phyloP scores from a whole-genome alignment of 1,140 invertebrate genomes.

The Euwallacea similis region DNA sequence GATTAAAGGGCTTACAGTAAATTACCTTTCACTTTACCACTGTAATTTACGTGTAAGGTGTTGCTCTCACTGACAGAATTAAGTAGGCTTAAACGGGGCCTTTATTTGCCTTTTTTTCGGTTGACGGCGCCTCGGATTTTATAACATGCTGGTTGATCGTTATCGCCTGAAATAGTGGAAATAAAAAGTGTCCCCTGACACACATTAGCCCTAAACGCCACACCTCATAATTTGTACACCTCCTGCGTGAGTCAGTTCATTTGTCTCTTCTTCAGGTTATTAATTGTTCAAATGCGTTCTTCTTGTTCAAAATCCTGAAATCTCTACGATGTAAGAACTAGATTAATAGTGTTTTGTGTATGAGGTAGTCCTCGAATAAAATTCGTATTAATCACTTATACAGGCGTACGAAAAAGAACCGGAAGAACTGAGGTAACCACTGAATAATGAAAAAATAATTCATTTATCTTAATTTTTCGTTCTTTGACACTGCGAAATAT shows the following conservation, averaged over 20 bases:
- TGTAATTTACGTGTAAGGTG: conserved; percentile 33
- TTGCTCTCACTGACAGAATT: conserved; percentile 19
- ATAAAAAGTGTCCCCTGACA: conserved; percentile 25
- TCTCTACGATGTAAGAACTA: not conserved
- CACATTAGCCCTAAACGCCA: conserved; percentile 18
- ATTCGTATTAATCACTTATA: not conserved
- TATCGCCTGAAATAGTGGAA: conserved; percentile 19
- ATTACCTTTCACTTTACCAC: conserved; percentile 33
- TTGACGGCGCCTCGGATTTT: conserved; percentile 20
- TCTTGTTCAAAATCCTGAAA: conserved; percentile 10
- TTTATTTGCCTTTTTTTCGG: conserved; percentile 2
- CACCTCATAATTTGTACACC: conserved; percentile 18
- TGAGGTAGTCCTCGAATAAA: not conserved
- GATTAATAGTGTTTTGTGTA: conserved; percentile 1
- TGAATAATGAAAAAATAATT: too few species aligned
- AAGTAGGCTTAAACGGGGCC: conserved; percentile 21
- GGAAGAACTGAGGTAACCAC: too few species aligned
- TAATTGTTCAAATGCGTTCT: conserved; percentile 7
- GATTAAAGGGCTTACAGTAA: conserved; percentile 22
- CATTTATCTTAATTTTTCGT: too few species aligned
- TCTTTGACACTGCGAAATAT: too few species aligned
- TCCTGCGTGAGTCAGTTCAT: not conserved
- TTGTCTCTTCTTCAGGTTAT: conserved; percentile 6
- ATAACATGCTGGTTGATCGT: conserved; percentile 18
- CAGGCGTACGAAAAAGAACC: too few species aligned